Conservation (phyloP, 35 echinoderm and acorn worm genomes). For the Patiria miniata region DNA sequence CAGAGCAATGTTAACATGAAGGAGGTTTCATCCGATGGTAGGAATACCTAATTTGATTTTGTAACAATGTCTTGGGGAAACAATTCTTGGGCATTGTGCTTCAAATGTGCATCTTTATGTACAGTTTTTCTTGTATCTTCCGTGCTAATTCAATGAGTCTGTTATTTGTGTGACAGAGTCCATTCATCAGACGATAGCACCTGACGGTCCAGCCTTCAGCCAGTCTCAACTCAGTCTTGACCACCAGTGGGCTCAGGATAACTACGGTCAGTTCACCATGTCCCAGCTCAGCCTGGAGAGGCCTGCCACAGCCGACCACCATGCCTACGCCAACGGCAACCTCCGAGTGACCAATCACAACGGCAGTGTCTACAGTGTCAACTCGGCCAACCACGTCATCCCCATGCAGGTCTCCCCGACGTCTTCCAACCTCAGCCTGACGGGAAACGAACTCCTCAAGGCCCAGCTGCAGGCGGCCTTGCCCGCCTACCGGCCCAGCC, state of each 20-base stretch:
- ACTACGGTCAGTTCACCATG: conserved; percentile 54
- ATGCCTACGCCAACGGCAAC: conserved; percentile 59
- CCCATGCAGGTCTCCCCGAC: conserved; percentile 62
- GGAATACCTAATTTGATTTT: conserved; percentile 1
- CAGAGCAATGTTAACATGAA: conserved; percentile 53
- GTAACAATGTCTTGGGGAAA: too few relatives aligned
- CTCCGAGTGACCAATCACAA: conserved; percentile 57
- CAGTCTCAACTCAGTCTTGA: conserved; percentile 73
- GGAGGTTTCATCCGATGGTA: conserved; percentile 86
- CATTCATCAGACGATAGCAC: conserved; percentile 55
- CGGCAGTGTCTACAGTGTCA: conserved; percentile 83
- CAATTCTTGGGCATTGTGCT: neutral
- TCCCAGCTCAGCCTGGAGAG: conserved; percentile 90
- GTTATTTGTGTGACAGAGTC: conserved; percentile 65
- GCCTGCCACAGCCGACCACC: conserved; percentile 53
- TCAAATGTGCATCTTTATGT: neutral
- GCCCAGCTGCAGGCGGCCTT: conserved; percentile 54
- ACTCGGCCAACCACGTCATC: conserved; percentile 78
- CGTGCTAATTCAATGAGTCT: too few relatives aligned
- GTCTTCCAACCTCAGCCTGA: conserved; percentile 85
- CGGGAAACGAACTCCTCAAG: conserved; percentile 75
- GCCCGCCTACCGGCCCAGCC: conserved; percentile 80
- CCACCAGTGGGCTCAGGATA: conserved; percentile 54
- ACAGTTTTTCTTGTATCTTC: too few relatives aligned
- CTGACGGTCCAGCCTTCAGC: conserved; percentile 52